These are phyloP conservation scores for Chrysotoxum bicinctum DNA, from an alignment of 2,888 invertebrate genomes.

Conservation along the genomic window DNA sequence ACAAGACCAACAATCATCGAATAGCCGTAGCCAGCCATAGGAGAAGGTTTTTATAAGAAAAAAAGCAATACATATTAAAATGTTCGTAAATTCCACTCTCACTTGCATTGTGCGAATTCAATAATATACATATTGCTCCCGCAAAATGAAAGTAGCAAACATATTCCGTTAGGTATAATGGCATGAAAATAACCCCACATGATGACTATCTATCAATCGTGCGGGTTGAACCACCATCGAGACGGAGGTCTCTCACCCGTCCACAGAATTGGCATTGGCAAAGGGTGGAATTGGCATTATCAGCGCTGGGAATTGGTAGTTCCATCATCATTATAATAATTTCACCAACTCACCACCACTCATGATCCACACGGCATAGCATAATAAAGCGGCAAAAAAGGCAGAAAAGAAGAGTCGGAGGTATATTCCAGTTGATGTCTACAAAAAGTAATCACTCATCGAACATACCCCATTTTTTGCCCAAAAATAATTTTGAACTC, in stretches of 20 bases:
- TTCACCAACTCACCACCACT: conserved; percentile 9
- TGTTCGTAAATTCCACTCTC: not conserved
- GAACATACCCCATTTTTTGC: conserved; percentile 6
- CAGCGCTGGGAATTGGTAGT: conserved; percentile 40
- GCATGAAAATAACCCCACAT: conserved; percentile 3
- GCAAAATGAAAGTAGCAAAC: conserved; percentile 16
- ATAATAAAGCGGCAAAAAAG: not conserved
- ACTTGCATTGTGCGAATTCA: conserved; percentile 20
- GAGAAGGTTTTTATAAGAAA: not conserved
- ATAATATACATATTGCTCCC: conserved; percentile 8
- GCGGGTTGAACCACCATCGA: conserved; percentile 1
- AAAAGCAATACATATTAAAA: not conserved
- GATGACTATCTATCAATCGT: not conserved
- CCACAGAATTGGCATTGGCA: not conserved
- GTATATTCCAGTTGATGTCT: not conserved
- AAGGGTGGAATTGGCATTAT: conserved; percentile 7
- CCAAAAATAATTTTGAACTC: not conserved
- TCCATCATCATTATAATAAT: conserved; percentile 48
- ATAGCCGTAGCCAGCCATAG: not conserved
- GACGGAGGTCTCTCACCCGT: not conserved
- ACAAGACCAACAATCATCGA: conserved; percentile 5
- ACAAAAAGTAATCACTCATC: conserved; percentile 22
- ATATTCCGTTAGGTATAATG: not conserved
- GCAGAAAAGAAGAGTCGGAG: not conserved
- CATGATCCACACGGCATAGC: not conserved